Evolutionary conservation across 1,140 invertebrate genomes (phyloP), one percentile per base, ranked within the genome.

Genomic region (Diploscapter pachys): DNA sequence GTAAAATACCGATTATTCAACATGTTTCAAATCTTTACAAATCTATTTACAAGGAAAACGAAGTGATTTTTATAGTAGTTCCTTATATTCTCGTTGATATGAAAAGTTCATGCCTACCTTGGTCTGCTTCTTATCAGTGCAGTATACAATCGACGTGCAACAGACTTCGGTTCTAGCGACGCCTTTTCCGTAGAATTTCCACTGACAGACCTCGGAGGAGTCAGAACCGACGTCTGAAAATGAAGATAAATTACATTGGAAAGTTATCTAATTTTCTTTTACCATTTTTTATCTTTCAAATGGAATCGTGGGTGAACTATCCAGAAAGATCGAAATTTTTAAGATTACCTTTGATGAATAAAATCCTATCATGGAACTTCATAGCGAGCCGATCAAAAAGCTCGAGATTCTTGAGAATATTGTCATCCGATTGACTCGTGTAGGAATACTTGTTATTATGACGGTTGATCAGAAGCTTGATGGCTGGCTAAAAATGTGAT

Each of bases 381-480:
- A 99, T 87, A 0, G 94, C 95, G 55, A 99, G 88, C 87, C 97
- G 96, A 87, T 99, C 96, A 88, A 99, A 99, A 8, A 99, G 88
- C 88, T 99, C 96, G 82, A 76, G 73, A 88, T 99, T 99, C 88
- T 98, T 98, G 71, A 99, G 86, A 70, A 99, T 89, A 90, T 99
- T 99, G 86, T 99, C 96, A 90, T 99, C 96, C 48, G 96, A 98
- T 71, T 87, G 91, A 90, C 89, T 94, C 80, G 96, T 99, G 84
- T 99, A 99, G 0, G 95, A 98, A 89, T 98, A 99, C 88, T 98
- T 99, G 86, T 98, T 98, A 86, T 98, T 98, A 83, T 98, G 96
- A 79, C 96, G 90, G 88, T 99, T 98, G 75, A 98, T 95, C 57
- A 97, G 90, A 69, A 99, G 87, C 87, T 98, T 98, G 2, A 99